Conservation (phyloP, 2,888 invertebrate species). For the Anthrax anthrax region DNA sequence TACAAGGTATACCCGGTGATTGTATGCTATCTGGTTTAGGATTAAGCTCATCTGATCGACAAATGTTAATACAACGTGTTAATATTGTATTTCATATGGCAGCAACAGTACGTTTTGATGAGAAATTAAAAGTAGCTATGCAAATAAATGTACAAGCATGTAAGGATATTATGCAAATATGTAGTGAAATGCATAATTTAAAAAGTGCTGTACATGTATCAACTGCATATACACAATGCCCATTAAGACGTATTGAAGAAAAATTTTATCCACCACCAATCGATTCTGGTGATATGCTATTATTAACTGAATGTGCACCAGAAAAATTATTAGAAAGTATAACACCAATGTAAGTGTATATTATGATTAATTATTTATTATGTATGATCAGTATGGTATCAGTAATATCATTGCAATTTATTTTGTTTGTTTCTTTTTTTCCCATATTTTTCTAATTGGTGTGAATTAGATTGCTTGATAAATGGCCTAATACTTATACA, state of each 20-base stretch:
- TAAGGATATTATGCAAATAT: conserved; percentile 47
- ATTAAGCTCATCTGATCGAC: conserved; percentile 35
- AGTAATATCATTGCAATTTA: neutral
- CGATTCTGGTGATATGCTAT: conserved; percentile 36
- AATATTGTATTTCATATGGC: conserved; percentile 43
- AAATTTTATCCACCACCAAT: conserved; percentile 40
- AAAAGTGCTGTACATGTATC: conserved; percentile 43
- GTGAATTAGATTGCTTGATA: conserved; percentile 43
- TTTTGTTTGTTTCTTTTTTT: neutral
- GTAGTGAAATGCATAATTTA: conserved; percentile 42
- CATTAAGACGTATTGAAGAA: conserved; percentile 36
- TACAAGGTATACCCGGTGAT: conserved; percentile 41
- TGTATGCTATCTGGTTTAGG: conserved; percentile 39
- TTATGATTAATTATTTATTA: neutral
- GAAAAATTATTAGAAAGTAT: conserved; percentile 39
- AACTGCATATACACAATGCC: conserved; percentile 44
- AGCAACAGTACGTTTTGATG: conserved; percentile 53
- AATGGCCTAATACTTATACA: conserved; percentile 81
- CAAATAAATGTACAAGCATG: conserved; percentile 61
- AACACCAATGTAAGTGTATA: conserved; percentile 35
- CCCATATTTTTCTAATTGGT: neutral
- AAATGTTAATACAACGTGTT: conserved; percentile 36
- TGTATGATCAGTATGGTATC: no score
- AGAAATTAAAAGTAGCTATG: conserved; percentile 54
- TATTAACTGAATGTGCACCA: conserved; percentile 38